phyloP scores from a whole-genome alignment of 2,113 vertebrate genomes.

The Platysternon megacephalum region DNA sequence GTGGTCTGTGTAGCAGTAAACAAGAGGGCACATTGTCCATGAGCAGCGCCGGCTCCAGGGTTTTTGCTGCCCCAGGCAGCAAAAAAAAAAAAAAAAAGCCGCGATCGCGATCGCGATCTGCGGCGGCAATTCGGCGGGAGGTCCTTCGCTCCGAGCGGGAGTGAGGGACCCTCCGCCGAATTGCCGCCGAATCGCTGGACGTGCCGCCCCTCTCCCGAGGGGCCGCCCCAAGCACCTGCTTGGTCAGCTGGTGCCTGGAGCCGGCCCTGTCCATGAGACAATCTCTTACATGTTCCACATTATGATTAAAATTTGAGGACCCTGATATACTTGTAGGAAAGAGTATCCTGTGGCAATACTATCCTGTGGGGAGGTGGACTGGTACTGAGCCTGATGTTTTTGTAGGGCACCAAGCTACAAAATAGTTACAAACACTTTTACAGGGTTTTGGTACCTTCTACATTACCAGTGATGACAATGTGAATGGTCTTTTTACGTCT shows the following conservation, averaged over 20 bases:
- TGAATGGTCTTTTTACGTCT: not conserved
- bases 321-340: rapidly evolving
- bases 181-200: too few species aligned
- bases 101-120: too few species aligned
- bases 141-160: too few species aligned
- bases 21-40: not conserved
- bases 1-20: not conserved
- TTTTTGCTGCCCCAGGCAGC: too few species aligned
- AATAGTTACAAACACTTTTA: not conserved
- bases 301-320: not conserved
- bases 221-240: too few species aligned
- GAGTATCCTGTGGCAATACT: not conserved
- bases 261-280: not conserved
- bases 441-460: not conserved
- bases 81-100: too few species aligned
- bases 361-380: not conserved
- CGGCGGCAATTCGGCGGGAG: too few species aligned
- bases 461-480: not conserved
- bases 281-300: not conserved
- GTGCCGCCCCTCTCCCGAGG: too few species aligned
- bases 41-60: too few species aligned
- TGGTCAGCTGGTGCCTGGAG: too few species aligned
- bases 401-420: not conserved
- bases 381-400: not conserved
- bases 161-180: too few species aligned